Base-by-base conservation (phyloP, 2,888 invertebrate species). In the Plagodis pulveraria region DNA sequence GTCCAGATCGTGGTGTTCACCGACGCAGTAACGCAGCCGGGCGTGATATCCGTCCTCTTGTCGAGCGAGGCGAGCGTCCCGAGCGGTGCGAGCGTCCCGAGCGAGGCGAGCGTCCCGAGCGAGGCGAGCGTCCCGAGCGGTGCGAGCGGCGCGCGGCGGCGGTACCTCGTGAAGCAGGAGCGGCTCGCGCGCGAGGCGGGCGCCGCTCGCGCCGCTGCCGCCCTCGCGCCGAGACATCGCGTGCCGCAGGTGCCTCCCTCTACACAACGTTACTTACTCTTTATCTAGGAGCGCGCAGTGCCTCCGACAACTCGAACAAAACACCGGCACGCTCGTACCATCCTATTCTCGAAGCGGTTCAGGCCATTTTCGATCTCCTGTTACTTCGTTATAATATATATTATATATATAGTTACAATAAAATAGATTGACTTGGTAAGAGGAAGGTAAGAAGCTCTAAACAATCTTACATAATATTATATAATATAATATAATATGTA, bases 21-120 rank as follows among this genome's bases (percentile, higher is more conserved):
- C 0, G 81, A 80, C 57, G 80, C 87, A 0, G 61, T 78, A 12
- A 79, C 84, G 0, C 81, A 86, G 0, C 87, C 90, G 0, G 78
- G 76, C 35, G 63, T 84, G 0, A 0, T 88, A 2, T 48, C 58
- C 0, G 80, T 22, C 2, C 2, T 22, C 2, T 1, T 22, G 22
- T 22, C 89, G 0, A 77, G 76, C 35, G 63, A 84, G 0, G 2
- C 52, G 77, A 0, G 53, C 81, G 2, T 73, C 78, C 0, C 71
- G 76, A n/a, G n/a, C n/a, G n/a, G 61, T 78, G 22, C 79, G 36
- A 36, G 36, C 83, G 0, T 80, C 86, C 0, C 89, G 0, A 77
- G 76, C 35, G 63, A 84, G 0, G 0, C 87, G 2, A 47, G 59
- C n/a, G n/a, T 75, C 0, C 65, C 81, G 54, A 61, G 58, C 0